Evolutionary conservation across 2,113 vertebrate species (phyloP).

Genomic region (Amblyopsis rosae): DNA sequence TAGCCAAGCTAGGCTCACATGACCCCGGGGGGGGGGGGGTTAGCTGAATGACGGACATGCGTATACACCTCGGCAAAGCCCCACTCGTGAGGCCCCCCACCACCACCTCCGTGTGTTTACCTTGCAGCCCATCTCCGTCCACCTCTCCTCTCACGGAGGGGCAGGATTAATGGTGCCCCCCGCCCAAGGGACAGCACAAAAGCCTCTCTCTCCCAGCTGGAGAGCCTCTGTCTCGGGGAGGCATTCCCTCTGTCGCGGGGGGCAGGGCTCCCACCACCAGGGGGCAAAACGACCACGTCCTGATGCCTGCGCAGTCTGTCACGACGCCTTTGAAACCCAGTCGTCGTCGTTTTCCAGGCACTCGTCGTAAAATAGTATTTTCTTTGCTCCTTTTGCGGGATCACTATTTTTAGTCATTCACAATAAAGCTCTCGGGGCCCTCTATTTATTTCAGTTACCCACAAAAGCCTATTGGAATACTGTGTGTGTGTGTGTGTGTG

Average conservation of each 20-base stretch:
- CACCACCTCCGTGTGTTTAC: slow-evolving; percentile 14
- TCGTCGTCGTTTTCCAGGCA: background rate
- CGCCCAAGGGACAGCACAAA: slow-evolving; percentile 52
- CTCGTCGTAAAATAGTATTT: background rate
- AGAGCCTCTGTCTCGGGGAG: slow-evolving; percentile 36
- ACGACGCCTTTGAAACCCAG: slow-evolving; percentile 7
- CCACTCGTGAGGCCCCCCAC: slow-evolving; percentile 50
- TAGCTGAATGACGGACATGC: slow-evolving; percentile 62
- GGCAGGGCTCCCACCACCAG: slow-evolving; percentile 5
- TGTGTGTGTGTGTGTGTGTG: slow-evolving; percentile 22
- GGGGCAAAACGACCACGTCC: background rate
- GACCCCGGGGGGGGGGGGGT: slow-evolving; percentile 29
- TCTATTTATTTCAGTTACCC: slow-evolving; percentile 22
- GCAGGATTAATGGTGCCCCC: slow-evolving; percentile 66
- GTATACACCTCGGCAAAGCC: slow-evolving; percentile 67
- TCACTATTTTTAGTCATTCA: slow-evolving; percentile 14
- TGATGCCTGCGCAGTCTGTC: slow-evolving; percentile 9
- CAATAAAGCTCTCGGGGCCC: background rate
- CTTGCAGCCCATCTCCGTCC: slow-evolving; percentile 46
- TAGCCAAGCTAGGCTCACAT: slow-evolving; percentile 59
- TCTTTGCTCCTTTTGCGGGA: slow-evolving; percentile 14
- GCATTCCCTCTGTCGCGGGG: background rate
- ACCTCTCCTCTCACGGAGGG: slow-evolving; percentile 63
- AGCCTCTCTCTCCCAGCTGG: slow-evolving; percentile 66
- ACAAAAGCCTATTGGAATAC: background rate